A percentile compares a stretch with the other conserved stretches of the same genome.
These are phyloP conservation scores for Galleria mellonella DNA, from an alignment of 1,140 invertebrate genomes.

Conservation along the genomic window DNA sequence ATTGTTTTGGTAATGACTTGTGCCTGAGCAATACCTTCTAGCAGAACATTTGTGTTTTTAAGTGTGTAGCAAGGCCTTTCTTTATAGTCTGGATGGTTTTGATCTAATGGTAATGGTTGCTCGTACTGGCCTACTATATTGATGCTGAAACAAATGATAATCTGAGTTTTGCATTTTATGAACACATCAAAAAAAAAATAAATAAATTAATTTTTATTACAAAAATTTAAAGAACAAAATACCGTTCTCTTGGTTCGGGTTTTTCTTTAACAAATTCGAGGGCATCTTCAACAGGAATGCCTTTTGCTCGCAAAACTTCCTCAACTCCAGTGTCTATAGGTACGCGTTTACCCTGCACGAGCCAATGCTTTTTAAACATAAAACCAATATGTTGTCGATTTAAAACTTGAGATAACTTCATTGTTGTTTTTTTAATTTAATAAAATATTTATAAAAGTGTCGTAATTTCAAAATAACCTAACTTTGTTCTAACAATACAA, in stretches of 20 bases:
- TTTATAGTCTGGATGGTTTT: slow-evolving; percentile 80
- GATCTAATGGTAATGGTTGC: slow-evolving; percentile 53
- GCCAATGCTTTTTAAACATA: slow-evolving; percentile 81
- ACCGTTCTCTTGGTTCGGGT: slow-evolving; percentile 38
- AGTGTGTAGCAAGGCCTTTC: slow-evolving; percentile 75
- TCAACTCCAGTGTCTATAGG: slow-evolving; percentile 71
- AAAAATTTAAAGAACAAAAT: slow-evolving; percentile 1
- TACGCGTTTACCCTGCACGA: slow-evolving; percentile 75
- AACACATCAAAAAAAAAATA: too few species aligned
- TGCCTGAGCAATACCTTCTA: slow-evolving; percentile 84
- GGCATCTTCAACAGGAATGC: slow-evolving; percentile 74
- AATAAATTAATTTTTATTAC: too few species aligned
- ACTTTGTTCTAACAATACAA: neutral
- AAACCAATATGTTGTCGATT: slow-evolving; percentile 80
- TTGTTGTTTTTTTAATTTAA: slow-evolving; percentile 41
- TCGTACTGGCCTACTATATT: slow-evolving; percentile 68
- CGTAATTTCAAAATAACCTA: slow-evolving; percentile 6
- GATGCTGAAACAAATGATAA: slow-evolving; percentile 40
- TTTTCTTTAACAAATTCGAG: slow-evolving; percentile 70
- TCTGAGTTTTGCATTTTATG: neutral
- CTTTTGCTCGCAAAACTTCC: slow-evolving; percentile 65
- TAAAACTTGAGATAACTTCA: slow-evolving; percentile 78
- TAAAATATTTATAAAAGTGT: neutral
- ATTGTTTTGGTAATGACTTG: slow-evolving; percentile 84
- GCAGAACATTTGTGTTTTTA: slow-evolving; percentile 77